Percentiles rank a stretch among this genome's conserved stretches.
These are phyloP conservation scores for Electrophaes corylata DNA, from an alignment of 2,888 invertebrate species.

Conservation along the genomic window DNA sequence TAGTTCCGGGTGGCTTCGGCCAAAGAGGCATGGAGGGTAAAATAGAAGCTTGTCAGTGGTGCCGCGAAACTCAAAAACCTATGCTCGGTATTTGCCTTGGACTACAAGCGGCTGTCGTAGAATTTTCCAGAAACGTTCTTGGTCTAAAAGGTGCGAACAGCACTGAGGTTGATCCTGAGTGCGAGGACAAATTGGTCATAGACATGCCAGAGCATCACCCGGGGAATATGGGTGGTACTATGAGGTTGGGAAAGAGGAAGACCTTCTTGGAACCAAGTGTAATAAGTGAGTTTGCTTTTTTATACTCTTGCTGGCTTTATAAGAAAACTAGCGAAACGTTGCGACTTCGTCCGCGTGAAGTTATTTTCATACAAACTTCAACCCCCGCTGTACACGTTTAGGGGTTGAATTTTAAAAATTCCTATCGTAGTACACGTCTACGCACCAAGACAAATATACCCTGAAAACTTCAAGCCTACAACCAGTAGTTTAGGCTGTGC, in stretches of 20 bases:
- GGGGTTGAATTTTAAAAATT: too few species aligned
- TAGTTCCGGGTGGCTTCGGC: constrained; percentile 99
- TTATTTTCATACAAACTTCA: too few species aligned
- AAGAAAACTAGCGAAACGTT: too few species aligned
- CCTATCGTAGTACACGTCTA: too few species aligned
- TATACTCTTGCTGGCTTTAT: too few species aligned
- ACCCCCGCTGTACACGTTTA: too few species aligned
- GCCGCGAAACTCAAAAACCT: constrained; percentile 94
- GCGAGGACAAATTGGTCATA: constrained; percentile 92
- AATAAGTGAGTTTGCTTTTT: constrained; percentile 81
- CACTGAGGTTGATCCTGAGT: constrained; percentile 91
- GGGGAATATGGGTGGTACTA: constrained; percentile 97
- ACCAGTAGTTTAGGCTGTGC: too few species aligned
- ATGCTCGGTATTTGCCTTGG: constrained; percentile 99
- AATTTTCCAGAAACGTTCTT: constrained; percentile 95
- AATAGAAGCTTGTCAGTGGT: constrained; percentile 96
- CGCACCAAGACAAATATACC: too few species aligned
- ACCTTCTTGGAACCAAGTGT: constrained; percentile 90
- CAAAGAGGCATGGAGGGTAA: constrained; percentile 98
- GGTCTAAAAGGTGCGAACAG: constrained; percentile 91
- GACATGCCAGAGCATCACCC: constrained; percentile 99
- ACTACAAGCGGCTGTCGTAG: constrained; percentile 97
- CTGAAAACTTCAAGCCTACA: too few species aligned
- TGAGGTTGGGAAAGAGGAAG: constrained; percentile 97
- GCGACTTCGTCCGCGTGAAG: too few species aligned